phyloP scores from a whole-genome alignment of 2,797 vertebrate species.

The Ctenopoma multispine region DNA sequence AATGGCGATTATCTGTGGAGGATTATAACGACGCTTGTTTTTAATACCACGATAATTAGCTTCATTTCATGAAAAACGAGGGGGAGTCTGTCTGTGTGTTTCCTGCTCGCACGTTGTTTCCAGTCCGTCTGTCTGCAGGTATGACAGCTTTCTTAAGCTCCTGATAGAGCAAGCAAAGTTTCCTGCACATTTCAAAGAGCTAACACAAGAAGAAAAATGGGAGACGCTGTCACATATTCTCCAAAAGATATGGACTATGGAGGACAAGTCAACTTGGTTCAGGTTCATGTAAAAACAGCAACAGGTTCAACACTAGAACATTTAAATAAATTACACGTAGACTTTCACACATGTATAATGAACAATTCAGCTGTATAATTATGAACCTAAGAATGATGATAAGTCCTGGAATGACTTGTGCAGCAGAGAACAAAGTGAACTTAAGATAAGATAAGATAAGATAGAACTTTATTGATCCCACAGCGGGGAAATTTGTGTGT shows the following conservation, averaged over 20 bases:
- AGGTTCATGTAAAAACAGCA: too few species aligned
- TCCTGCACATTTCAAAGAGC: constrained; percentile 9
- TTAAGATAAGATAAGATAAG: too few species aligned
- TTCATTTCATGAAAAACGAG: constrained; percentile 33
- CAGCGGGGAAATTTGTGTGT: too few species aligned
- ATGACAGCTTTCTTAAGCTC: constrained; percentile 1
- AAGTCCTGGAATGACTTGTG: background rate
- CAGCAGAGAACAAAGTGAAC: constrained; percentile 35
- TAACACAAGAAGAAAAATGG: background rate
- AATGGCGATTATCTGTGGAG: constrained; percentile 54
- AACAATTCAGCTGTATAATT: too few species aligned
- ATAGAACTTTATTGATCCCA: too few species aligned
- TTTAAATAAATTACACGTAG: too few species aligned
- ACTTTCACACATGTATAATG: too few species aligned
- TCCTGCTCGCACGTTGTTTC: constrained; percentile 29
- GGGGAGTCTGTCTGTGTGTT: constrained; percentile 4
- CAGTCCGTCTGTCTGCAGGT: constrained; percentile 10
- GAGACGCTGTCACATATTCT: background rate
- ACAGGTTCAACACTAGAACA: too few species aligned
- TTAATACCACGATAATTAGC: constrained; percentile 48
- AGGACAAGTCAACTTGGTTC: too few species aligned
- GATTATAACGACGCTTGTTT: constrained; percentile 51
- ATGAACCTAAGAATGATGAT: too few species aligned
- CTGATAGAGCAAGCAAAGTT: background rate
- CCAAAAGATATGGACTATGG: constrained; percentile 3